A percentile compares a stretch with the other conserved stretches of the same genome.
Evolutionary conservation across 1,140 invertebrate species (phyloP).

Genomic region (Drosophila parabipectinata): DNA sequence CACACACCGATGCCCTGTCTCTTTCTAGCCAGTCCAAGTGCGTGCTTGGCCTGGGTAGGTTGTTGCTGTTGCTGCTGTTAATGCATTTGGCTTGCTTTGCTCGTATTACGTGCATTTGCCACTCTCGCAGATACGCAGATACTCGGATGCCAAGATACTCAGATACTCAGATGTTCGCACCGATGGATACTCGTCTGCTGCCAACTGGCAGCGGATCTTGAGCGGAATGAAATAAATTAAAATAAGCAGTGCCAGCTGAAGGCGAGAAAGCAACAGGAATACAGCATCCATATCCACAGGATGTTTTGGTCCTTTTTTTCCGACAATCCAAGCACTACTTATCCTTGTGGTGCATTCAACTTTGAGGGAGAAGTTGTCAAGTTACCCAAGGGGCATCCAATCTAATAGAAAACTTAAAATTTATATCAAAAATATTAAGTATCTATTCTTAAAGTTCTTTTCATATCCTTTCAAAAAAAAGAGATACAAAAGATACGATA

Average conservation of each 20-base stretch:
- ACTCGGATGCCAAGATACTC: conserved; percentile 13
- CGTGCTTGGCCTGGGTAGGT: conserved; percentile 9
- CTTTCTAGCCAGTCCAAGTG: conserved; percentile 29
- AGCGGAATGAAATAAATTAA: conserved; percentile 50
- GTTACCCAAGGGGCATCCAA: not conserved
- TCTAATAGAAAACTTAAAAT: not conserved
- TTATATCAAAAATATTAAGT: too few relatives aligned
- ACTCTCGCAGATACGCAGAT: conserved; percentile 34
- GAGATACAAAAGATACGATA: not conserved
- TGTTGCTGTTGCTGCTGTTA: conserved; percentile 75
- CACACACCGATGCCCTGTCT: conserved; percentile 1
- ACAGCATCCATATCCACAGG: conserved; percentile 29
- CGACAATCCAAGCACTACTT: conserved; percentile 5
- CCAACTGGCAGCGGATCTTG: conserved; percentile 40
- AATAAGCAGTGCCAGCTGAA: conserved; percentile 15
- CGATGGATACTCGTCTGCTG: conserved; percentile 30
- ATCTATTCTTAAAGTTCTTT: not conserved
- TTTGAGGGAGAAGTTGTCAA: not conserved
- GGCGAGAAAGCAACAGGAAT: conserved; percentile 12
- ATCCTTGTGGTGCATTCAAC: conserved; percentile 65
- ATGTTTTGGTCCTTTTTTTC: conserved; percentile 51
- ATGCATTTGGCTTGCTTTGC: conserved; percentile 79
- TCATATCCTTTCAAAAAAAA: not conserved
- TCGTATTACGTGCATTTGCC: conserved; percentile 80
- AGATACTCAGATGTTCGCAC: conserved; percentile 15